A percentile compares a stretch with the other conserved stretches of the same genome.
Conservation (phyloP, 2,113 vertebrate species). For the Corvus cornix region DNA sequence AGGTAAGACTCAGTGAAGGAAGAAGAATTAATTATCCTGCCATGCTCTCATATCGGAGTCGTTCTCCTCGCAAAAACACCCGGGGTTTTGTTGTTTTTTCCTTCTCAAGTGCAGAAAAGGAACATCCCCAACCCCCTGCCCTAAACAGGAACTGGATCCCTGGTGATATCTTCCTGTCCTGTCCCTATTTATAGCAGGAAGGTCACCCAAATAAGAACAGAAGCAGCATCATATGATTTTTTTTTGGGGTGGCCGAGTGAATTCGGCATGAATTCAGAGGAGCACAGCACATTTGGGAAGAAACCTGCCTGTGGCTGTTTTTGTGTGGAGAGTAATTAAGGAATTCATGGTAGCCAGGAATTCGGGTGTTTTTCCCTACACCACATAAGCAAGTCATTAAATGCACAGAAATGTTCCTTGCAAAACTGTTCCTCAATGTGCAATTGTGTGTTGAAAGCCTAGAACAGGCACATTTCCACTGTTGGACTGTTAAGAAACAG, state of each 20-base stretch:
- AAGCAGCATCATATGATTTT: neutral
- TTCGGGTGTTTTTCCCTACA: neutral
- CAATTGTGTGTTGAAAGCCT: neutral
- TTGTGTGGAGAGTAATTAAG: neutral
- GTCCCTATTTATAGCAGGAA: constrained; percentile 23
- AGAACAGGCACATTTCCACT: neutral
- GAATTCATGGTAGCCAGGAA: fast-evolving
- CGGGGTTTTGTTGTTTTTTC: neutral
- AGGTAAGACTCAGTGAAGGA: neutral
- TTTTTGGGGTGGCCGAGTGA: neutral
- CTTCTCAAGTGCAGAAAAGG: neutral
- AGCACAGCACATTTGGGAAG: neutral
- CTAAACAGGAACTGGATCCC: constrained; percentile 54
- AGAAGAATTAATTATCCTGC: neutral
- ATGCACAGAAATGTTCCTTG: neutral
- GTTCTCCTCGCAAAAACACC: neutral
- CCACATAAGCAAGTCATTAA: neutral
- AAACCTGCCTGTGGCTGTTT: neutral
- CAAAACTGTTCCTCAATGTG: neutral
- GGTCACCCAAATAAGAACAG: constrained; percentile 41
- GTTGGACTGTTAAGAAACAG: neutral
- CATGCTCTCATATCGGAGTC: fast-evolving
- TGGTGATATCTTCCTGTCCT: constrained; percentile 3
- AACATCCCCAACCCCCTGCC: constrained; percentile 2
- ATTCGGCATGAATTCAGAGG: neutral